Evolutionary conservation across 2,888 invertebrate species (phyloP).

Genomic region (Camponotus fellah): DNA sequence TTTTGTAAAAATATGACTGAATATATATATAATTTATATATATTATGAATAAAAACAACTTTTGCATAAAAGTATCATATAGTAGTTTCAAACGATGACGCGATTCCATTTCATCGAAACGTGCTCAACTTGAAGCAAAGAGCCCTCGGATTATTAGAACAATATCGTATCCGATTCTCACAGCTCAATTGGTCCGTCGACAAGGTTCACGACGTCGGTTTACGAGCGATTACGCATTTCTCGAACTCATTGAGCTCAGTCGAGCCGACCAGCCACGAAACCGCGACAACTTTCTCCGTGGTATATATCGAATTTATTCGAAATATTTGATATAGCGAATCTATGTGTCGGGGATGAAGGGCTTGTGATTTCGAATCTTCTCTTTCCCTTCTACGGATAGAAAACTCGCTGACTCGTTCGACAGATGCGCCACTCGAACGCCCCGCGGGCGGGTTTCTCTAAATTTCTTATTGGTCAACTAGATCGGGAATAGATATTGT

Average conservation of each 20-base stretch:
- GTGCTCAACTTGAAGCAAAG: conserved; percentile 2
- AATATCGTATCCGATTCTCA: conserved; percentile 33
- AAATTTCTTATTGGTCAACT: conserved; percentile 51
- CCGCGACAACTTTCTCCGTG: conserved; percentile 68
- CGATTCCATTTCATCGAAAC: conserved; percentile 9
- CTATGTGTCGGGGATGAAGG: neutral
- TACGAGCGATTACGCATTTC: conserved; percentile 78
- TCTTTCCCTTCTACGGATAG: neutral
- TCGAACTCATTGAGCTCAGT: conserved; percentile 38
- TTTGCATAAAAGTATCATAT: neutral
- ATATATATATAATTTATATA: neutral
- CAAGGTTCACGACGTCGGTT: conserved; percentile 70
- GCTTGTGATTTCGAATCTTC: neutral
- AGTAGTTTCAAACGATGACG: neutral
- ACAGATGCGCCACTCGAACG: conserved; percentile 45
- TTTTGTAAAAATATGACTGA: neutral
- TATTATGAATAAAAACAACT: neutral
- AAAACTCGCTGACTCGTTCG: conserved; percentile 17
- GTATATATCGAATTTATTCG: conserved; percentile 50
- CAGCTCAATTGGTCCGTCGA: conserved; percentile 46
- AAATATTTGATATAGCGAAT: neutral
- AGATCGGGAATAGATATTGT: conserved; percentile 80
- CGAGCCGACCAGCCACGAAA: conserved; percentile 74
- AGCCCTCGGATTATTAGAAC: conserved; percentile 38
- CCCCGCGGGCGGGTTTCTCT: conserved; percentile 47